A percentile compares a stretch with the other conserved stretches of the same genome.
These are phyloP conservation scores for Xylocopa sonorina DNA, from an alignment of 1,140 invertebrate species.

Conservation along the genomic window DNA sequence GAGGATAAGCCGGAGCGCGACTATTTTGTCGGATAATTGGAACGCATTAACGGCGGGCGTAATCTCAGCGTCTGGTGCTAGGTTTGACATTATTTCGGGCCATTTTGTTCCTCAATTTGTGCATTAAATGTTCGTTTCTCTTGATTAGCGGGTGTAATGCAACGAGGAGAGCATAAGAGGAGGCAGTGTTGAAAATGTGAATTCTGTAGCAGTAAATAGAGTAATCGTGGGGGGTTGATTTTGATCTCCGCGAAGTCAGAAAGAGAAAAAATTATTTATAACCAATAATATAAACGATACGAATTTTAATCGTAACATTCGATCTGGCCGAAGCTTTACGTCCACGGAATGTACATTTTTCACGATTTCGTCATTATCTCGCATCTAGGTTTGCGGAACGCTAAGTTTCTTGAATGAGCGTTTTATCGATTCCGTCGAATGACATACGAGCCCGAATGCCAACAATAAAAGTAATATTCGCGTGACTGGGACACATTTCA, in stretches of 20 bases:
- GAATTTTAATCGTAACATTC: not conserved
- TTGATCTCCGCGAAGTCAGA: too few species aligned
- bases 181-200: too few species aligned
- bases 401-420: conserved; percentile 28
- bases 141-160: too few species aligned
- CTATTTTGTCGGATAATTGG: conserved; percentile 25
- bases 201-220: too few species aligned
- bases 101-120: not conserved
- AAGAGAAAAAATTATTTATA: too few species aligned
- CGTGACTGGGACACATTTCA: conserved; percentile 37
- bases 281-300: too few species aligned
- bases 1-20: not conserved
- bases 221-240: too few species aligned
- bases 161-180: too few species aligned
- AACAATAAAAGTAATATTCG: conserved; percentile 48
- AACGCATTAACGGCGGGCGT: not conserved
- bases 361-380: conserved; percentile 8
- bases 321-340: not conserved
- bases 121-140: too few species aligned
- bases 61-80: not conserved
- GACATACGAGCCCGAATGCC: conserved; percentile 24
- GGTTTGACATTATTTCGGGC: not conserved
- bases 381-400: conserved; percentile 8
- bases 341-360: not conserved
- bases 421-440: conserved; percentile 29